phyloP scores from a whole-genome alignment of 2,113 vertebrate genomes.

The Galemys pyrenaicus region DNA sequence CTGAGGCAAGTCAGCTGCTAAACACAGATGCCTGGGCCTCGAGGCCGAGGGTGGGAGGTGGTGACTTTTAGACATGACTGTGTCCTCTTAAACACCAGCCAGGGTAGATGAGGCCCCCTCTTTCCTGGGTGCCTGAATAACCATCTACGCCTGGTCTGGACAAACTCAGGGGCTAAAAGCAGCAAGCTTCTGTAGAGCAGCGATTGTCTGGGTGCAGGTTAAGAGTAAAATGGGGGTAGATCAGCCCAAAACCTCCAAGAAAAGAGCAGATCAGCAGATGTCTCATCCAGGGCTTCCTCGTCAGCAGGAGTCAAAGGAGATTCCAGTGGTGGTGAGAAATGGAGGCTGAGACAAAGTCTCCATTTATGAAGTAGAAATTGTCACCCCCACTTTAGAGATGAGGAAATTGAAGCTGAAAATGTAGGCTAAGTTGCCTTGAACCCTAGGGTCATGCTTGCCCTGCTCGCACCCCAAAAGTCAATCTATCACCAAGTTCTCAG shows the following conservation, averaged over 20 bases:
- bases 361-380: background rate
- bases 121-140: background rate
- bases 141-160: background rate
- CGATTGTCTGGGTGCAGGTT: background rate
- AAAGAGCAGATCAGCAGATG: background rate
- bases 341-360: background rate
- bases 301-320: background rate
- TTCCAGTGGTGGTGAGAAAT: background rate
- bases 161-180: background rate
- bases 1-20: background rate
- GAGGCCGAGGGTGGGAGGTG: background rate
- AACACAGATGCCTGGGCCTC: background rate
- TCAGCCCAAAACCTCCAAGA: background rate
- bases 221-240: fast-evolving
- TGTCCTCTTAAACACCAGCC: background rate
- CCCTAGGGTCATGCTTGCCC: background rate
- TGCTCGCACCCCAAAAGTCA: background rate
- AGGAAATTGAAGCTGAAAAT: background rate
- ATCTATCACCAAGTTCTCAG: background rate
- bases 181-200: background rate
- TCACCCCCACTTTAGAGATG: background rate
- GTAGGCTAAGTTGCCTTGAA: background rate
- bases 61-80: background rate
- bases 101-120: background rate
- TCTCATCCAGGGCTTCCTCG: too few species aligned